Evolutionary conservation across 2,888 invertebrate genomes (phyloP).

Genomic region (Loripinus fragilis): DNA sequence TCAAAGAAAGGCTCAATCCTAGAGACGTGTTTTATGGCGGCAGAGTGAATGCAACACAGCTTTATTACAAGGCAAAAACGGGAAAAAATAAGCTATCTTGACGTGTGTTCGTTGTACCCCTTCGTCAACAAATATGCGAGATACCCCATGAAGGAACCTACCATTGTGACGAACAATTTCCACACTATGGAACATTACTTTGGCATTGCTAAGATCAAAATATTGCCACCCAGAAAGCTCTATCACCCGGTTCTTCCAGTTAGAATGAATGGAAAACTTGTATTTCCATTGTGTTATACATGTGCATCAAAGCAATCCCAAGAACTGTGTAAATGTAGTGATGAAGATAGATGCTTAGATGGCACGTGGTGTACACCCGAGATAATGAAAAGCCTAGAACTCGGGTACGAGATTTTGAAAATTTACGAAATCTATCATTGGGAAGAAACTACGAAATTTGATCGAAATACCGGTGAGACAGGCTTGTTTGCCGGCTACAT

Average conservation of each 20-base stretch:
- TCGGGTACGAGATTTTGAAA: conserved; percentile 31
- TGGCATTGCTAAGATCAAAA: conserved; percentile 22
- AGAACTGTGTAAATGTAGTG: conserved; percentile 3
- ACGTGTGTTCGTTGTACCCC: background rate
- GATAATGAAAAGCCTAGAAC: conserved; percentile 17
- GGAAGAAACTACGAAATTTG: conserved; percentile 21
- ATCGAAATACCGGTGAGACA: conserved; percentile 1
- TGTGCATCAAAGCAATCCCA: conserved; percentile 17
- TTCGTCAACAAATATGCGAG: conserved; percentile 14
- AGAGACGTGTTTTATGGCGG: background rate
- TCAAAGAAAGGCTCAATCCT: background rate
- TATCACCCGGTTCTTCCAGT: conserved; percentile 30
- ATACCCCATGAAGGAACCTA: conserved; percentile 23
- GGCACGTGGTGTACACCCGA: conserved; percentile 34
- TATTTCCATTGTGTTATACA: conserved; percentile 27
- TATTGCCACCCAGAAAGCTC: background rate
- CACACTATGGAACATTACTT: background rate
- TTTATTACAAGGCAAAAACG: background rate
- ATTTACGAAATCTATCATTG: conserved; percentile 43
- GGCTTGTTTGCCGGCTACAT: conserved; percentile 27
- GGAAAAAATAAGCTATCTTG: background rate
- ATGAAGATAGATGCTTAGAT: conserved; percentile 11
- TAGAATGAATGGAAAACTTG: conserved; percentile 32
- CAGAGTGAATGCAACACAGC: background rate
- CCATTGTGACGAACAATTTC: conserved; percentile 21